Evolutionary conservation across 1,140 invertebrate species (phyloP).

Genomic region (Steinernema feltiae): DNA sequence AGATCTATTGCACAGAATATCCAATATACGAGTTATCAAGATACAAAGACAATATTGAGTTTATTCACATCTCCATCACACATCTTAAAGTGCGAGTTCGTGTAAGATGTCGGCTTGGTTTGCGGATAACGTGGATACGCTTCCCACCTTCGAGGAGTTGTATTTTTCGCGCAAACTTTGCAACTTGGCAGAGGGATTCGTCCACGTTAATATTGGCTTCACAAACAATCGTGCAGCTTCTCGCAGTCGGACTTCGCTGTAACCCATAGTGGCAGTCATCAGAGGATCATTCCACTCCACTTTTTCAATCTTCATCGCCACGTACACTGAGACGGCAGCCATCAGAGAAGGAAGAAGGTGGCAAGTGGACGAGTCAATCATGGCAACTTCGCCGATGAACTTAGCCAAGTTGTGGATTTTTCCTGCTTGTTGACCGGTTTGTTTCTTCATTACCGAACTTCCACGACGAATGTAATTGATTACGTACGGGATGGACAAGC

Average conservation of each 20-base stretch:
- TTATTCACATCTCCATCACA: too few species aligned
- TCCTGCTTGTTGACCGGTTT: constrained; percentile 70
- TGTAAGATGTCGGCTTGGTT: too few species aligned
- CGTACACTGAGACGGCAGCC: constrained; percentile 70
- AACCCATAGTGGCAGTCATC: neutral
- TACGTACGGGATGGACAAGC: constrained; percentile 75
- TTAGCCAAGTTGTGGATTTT: constrained; percentile 68
- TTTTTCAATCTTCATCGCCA: constrained; percentile 59
- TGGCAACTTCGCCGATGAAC: constrained; percentile 79
- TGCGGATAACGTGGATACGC: too few species aligned
- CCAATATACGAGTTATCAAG: too few species aligned
- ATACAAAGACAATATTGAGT: too few species aligned
- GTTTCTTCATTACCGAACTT: constrained; percentile 66
- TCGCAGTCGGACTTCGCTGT: neutral
- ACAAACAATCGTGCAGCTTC: neutral
- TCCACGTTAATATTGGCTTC: neutral
- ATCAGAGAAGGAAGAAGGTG: constrained; percentile 75
- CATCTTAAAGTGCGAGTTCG: too few species aligned
- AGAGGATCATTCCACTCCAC: neutral
- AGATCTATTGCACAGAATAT: too few species aligned
- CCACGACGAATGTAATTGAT: constrained; percentile 76
- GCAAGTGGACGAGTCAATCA: constrained; percentile 75
- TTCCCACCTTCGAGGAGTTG: too few species aligned
- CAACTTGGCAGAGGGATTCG: neutral
- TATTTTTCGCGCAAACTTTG: neutral